Conservation (phyloP, 2,113 vertebrate genomes). For the Melierax canorus region DNA sequence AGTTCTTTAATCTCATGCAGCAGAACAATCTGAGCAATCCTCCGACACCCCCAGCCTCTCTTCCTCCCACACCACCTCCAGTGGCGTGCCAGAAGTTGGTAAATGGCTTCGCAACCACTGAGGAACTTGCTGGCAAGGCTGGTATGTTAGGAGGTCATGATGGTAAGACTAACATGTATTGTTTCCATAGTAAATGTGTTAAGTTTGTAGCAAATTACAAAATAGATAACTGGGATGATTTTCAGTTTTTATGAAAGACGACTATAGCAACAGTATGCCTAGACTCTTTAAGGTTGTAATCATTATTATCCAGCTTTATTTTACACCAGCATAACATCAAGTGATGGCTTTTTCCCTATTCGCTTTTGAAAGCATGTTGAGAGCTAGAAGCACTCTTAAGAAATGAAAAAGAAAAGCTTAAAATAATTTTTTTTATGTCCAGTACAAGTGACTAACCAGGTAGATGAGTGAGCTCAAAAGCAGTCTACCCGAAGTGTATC, state of each 20-base stretch:
- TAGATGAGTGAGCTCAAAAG: background rate
- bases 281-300: background rate
- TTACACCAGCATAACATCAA: background rate
- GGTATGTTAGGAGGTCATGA: slow-evolving; percentile 81
- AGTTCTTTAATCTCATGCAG: slow-evolving; percentile 70
- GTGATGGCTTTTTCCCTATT: background rate
- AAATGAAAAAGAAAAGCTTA: background rate
- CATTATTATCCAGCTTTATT: background rate
- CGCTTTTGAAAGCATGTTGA: background rate
- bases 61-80: slow-evolving; percentile 94
- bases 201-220: background rate
- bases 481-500: background rate
- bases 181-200: background rate
- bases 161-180: slow-evolving; percentile 45
- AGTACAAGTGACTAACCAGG: background rate
- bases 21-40: slow-evolving; percentile 98
- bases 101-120: slow-evolving; percentile 91
- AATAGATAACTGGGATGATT: background rate
- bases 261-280: background rate
- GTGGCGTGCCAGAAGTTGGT: slow-evolving; percentile 89
- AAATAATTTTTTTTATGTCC: background rate
- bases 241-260: background rate
- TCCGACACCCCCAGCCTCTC: slow-evolving; percentile 94
- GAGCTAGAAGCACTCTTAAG: background rate
- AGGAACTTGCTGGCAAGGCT: slow-evolving; percentile 88